Evolutionary conservation across 2,888 invertebrate genomes (phyloP).

Genomic region (Clostera curtula): DNA sequence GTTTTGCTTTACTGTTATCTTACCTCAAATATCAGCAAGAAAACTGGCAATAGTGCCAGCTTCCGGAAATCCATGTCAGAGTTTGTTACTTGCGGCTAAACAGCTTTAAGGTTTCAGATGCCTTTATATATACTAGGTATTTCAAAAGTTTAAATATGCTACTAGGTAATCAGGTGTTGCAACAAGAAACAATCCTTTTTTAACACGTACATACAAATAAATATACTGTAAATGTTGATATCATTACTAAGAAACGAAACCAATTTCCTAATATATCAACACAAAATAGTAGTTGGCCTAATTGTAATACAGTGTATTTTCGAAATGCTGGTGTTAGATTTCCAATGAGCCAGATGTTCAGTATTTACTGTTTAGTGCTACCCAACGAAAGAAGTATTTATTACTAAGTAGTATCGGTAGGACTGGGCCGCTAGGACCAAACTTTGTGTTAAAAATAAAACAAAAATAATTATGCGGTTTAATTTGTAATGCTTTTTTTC

Average conservation of each 20-base stretch:
- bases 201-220: slow-evolving; percentile 35
- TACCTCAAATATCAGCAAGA: slow-evolving; percentile 26
- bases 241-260: slow-evolving; percentile 2
- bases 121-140: slow-evolving; percentile 48
- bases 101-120: slow-evolving; percentile 20
- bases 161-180: slow-evolving; percentile 35
- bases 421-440: too few species aligned
- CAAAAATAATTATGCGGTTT: too few species aligned
- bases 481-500: too few species aligned
- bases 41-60: slow-evolving; percentile 19
- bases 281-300: background rate
- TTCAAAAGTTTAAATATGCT: slow-evolving; percentile 47
- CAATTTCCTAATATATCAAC: slow-evolving; percentile 8
- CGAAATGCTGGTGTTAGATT: too few species aligned
- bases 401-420: too few species aligned
- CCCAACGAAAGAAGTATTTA: too few species aligned
- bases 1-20: slow-evolving; percentile 7
- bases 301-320: too few species aligned
- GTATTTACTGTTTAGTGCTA: too few species aligned
- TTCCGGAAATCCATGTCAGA: slow-evolving; percentile 39
- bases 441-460: too few species aligned
- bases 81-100: slow-evolving; percentile 31
- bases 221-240: background rate
- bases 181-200: slow-evolving; percentile 22
- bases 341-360: too few species aligned